phyloP scores from a whole-genome alignment of 2,797 vertebrate species.

The Heteromormyrus szaboi region DNA sequence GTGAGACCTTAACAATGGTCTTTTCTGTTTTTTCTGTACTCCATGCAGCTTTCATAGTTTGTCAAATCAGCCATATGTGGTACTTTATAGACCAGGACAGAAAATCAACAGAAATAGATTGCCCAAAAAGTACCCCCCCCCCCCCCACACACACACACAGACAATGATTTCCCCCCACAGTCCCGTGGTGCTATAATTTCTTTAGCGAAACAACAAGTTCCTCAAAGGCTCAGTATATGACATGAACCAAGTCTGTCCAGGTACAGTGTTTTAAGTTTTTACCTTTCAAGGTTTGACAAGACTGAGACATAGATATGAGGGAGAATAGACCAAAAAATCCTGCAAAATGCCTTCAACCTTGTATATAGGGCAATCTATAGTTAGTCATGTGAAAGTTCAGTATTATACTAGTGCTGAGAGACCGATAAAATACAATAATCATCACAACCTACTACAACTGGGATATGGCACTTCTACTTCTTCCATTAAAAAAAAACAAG shows the following conservation, averaged over 20 bases:
- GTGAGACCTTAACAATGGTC: neutral
- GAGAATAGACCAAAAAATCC: neutral
- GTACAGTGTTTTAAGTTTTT: neutral
- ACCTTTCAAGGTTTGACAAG: neutral
- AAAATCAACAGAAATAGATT: neutral
- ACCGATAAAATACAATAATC: neutral
- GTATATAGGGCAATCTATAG: neutral
- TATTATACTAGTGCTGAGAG: neutral
- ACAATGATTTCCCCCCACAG: neutral
- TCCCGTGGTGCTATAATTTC: neutral
- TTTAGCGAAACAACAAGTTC: neutral
- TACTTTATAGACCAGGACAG: neutral
- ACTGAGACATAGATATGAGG: neutral
- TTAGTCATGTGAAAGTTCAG: neutral
- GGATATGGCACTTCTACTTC: neutral
- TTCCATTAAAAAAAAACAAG: neutral
- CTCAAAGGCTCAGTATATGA: neutral
- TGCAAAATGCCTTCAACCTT: neutral
- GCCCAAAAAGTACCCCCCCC: neutral
- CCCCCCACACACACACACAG: neutral
- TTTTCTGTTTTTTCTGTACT: neutral
- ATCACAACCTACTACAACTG: neutral
- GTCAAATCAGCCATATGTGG: neutral
- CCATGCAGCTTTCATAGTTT: neutral
- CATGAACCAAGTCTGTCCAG: neutral